These are phyloP conservation scores for Antrozous pallidus DNA, from an alignment of 2,797 vertebrate genomes.

Conservation along the genomic window DNA sequence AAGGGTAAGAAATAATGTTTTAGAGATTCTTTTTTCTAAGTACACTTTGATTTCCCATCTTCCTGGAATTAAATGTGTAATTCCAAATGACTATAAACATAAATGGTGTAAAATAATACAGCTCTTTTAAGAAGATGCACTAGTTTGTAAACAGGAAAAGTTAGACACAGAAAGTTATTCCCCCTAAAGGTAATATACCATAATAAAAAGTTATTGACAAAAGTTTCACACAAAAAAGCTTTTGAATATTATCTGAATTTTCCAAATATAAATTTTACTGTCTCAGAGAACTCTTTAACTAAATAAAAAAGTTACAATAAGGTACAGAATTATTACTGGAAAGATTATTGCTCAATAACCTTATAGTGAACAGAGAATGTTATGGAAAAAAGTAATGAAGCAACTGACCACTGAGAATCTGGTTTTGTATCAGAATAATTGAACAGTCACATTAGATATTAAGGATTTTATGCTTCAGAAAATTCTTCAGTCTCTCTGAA, in stretches of 20 bases:
- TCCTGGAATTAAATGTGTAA: slow-evolving; percentile 24
- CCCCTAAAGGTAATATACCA: background rate
- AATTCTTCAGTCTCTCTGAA: slow-evolving; percentile 1
- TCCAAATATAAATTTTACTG: background rate
- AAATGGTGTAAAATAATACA: background rate
- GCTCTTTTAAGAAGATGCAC: slow-evolving; percentile 42
- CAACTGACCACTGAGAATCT: background rate
- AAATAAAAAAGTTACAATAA: slow-evolving; percentile 35
- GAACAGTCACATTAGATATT: background rate
- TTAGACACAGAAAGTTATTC: background rate
- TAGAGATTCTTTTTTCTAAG: slow-evolving; percentile 40
- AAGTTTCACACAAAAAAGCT: background rate
- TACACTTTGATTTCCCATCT: slow-evolving; percentile 12
- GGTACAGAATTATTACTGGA: background rate
- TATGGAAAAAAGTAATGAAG: slow-evolving; percentile 19
- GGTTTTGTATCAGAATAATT: slow-evolving; percentile 18
- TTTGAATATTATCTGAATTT: slow-evolving; percentile 26
- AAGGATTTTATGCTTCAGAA: slow-evolving; percentile 40
- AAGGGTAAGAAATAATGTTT: slow-evolving; percentile 23
- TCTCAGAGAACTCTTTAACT: slow-evolving; percentile 7
- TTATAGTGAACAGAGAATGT: slow-evolving; percentile 17
- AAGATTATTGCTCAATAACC: background rate
- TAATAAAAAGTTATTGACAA: background rate
- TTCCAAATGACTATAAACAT: background rate
- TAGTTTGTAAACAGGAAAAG: background rate